phyloP scores from a whole-genome alignment of 2,797 vertebrate genomes.

The Uromys caudimaculatus region DNA sequence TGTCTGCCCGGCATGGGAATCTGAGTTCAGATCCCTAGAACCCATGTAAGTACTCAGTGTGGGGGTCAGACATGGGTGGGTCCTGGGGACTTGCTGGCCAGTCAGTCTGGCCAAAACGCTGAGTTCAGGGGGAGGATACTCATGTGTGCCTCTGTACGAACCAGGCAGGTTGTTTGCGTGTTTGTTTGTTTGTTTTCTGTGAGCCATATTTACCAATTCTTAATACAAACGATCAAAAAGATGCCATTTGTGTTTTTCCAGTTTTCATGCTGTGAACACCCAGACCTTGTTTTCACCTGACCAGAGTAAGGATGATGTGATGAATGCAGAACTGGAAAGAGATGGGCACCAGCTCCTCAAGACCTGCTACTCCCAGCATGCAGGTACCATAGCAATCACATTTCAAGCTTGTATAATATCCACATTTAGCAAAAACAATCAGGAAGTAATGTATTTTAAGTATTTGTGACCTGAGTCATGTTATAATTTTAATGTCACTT shows the following conservation, averaged over 20 bases:
- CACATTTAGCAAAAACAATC: not conserved
- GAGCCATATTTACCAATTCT: not conserved
- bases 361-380: not conserved
- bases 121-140: no score
- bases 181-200: rapidly evolving
- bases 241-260: not conserved
- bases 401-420: not conserved
- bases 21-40: not conserved
- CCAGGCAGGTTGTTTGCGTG: not conserved
- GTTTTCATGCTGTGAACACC: not conserved
- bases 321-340: not conserved
- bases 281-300: not conserved
- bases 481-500: not conserved
- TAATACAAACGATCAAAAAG: not conserved
- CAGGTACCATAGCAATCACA: no score
- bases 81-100: not conserved
- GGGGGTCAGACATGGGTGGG: no score
- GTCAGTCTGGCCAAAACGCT: no score
- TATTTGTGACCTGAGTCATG: not conserved
- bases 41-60: not conserved
- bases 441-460: not conserved
- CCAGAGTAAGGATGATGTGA: rapidly evolving
- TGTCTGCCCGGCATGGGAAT: no score
- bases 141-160: not conserved
- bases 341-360: not conserved